phyloP scores from a whole-genome alignment of 2,113 vertebrate species.

The Sinocyclocheilus anshuiensis region DNA sequence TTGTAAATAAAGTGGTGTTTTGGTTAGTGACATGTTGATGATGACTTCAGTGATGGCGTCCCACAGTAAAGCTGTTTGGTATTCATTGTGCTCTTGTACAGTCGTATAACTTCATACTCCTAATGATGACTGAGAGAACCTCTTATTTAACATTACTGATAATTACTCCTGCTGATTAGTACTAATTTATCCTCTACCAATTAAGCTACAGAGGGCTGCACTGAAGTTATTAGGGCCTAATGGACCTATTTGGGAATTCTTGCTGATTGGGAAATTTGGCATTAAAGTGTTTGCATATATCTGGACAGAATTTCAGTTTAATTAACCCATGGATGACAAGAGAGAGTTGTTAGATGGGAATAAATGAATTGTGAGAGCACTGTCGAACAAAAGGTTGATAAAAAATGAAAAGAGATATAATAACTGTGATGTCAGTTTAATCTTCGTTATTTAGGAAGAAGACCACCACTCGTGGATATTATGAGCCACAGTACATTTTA shows the following conservation, averaged over 20 bases:
- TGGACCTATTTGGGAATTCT: conserved; percentile 27
- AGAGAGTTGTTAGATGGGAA: neutral
- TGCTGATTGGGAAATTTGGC: conserved; percentile 46
- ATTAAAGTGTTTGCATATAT: conserved; percentile 30
- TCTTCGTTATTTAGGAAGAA: neutral
- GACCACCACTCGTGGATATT: neutral
- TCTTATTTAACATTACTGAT: conserved; percentile 25
- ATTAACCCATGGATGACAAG: neutral
- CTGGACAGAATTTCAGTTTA: conserved; percentile 17
- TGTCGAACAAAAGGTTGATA: neutral
- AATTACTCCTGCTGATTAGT: conserved; percentile 25
- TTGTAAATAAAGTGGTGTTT: neutral
- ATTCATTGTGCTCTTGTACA: neutral
- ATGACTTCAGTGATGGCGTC: neutral
- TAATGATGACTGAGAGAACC: conserved; percentile 15
- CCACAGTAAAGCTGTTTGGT: neutral
- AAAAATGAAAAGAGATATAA: neutral
- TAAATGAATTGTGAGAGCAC: neutral
- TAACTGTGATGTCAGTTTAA: neutral
- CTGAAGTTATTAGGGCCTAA: conserved; percentile 34
- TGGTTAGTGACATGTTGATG: neutral
- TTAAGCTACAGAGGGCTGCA: conserved; percentile 23
- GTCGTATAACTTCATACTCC: neutral
- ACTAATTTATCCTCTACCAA: conserved; percentile 38
- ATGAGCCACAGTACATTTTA: neutral